Evolutionary conservation across 2,113 vertebrate species (phyloP).

Genomic region (Desmodus rotundus): DNA sequence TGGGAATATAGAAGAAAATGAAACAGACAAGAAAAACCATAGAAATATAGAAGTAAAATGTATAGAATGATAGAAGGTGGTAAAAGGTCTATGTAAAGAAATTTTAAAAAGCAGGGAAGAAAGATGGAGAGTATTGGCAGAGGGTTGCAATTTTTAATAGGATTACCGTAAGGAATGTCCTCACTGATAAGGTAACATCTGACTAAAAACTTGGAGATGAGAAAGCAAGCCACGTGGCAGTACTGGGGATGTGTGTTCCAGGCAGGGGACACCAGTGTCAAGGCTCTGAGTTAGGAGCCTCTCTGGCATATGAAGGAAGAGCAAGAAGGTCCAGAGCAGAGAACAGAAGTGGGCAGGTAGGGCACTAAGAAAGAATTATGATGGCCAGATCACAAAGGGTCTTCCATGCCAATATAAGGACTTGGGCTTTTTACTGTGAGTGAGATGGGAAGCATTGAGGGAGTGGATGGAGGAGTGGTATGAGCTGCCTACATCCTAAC

Average conservation of each 20-base stretch:
- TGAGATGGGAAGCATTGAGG: background rate
- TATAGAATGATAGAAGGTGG: background rate
- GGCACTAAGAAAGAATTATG: background rate
- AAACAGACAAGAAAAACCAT: background rate
- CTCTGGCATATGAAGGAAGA: background rate
- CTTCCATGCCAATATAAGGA: background rate
- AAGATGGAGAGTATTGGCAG: background rate
- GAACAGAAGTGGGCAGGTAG: background rate
- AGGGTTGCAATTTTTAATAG: background rate
- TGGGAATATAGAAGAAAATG: background rate
- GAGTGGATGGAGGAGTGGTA: background rate
- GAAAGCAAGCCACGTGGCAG: background rate
- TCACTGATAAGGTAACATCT: background rate
- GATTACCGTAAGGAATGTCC: background rate
- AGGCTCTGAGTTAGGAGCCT: background rate
- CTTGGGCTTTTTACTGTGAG: background rate
- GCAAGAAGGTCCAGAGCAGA: background rate
- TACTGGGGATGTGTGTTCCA: too few relatives aligned
- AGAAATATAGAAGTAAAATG: background rate
- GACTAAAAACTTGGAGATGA: background rate
- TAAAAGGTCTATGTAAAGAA: background rate
- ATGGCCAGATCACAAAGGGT: background rate
- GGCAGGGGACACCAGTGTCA: background rate
- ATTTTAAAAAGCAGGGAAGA: background rate
- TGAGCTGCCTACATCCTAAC: background rate